phyloP scores from a whole-genome alignment of 1,140 invertebrate species.

The Cotesia chilonis region DNA sequence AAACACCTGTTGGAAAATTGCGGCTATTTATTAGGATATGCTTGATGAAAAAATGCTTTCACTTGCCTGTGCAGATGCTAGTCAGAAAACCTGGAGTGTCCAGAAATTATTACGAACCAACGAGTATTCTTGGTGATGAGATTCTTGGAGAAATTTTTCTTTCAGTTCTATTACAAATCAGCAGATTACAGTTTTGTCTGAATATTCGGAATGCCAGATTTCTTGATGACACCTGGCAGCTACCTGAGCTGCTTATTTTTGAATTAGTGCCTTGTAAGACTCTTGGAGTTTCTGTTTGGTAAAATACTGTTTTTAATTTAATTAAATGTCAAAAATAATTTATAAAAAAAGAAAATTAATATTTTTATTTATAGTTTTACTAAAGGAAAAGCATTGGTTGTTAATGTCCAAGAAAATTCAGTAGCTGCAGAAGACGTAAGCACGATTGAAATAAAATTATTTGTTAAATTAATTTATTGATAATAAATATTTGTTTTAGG shows the following conservation, averaged over 20 bases:
- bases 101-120: conserved; percentile 50
- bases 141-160: conserved; percentile 70
- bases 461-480: conserved; percentile 29
- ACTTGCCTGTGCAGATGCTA: conserved; percentile 67
- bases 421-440: conserved; percentile 69
- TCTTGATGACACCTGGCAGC: conserved; percentile 68
- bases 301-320: conserved; percentile 24
- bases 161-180: conserved; percentile 68
- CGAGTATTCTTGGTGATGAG: conserved; percentile 68
- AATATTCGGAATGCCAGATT: conserved; percentile 67
- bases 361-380: conserved; percentile 61
- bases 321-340: conserved; percentile 17
- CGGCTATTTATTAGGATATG: conserved; percentile 68
- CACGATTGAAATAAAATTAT: conserved; percentile 41
- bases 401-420: conserved; percentile 66
- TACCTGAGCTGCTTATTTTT: conserved; percentile 62
- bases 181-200: conserved; percentile 67
- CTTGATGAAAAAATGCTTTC: conserved; percentile 68
- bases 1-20: conserved; percentile 64
- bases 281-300: conserved; percentile 69
- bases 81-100: conserved; percentile 51
- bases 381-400: conserved; percentile 66
- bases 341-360: no score
- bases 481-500: conserved; percentile 57
- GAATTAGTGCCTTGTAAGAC: conserved; percentile 69